Conservation (phyloP, 1,140 invertebrate species). For the Drosophila ananassae region DNA sequence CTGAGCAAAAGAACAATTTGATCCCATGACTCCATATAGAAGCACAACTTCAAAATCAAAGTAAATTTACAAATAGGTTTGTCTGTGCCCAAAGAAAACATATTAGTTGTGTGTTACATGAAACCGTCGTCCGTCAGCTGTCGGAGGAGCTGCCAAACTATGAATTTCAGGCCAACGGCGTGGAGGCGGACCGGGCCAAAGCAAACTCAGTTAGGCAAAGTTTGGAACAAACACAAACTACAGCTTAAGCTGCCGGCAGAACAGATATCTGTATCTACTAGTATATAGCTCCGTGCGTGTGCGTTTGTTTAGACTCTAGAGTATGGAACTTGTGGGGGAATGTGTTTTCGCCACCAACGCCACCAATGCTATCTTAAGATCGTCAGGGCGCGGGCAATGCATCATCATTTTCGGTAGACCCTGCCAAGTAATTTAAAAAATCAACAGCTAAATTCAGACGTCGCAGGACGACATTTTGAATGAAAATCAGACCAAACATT, state of each 20-base stretch:
- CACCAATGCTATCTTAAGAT: slow-evolving; percentile 46
- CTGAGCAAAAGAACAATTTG: background rate
- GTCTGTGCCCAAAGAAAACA: slow-evolving; percentile 64
- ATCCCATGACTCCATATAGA: background rate
- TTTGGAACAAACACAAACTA: slow-evolving; percentile 68
- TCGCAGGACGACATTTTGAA: slow-evolving; percentile 62
- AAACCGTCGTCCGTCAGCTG: slow-evolving; percentile 38
- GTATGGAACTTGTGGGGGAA: slow-evolving; percentile 25
- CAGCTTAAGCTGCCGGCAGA: slow-evolving; percentile 42
- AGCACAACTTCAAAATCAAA: slow-evolving; percentile 2
- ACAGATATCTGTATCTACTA: slow-evolving; percentile 15
- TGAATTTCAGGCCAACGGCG: slow-evolving; percentile 38
- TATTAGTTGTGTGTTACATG: slow-evolving; percentile 72
- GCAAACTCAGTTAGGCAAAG: slow-evolving; percentile 46
- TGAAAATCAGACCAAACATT: slow-evolving; percentile 48
- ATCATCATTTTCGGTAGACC: slow-evolving; percentile 69
- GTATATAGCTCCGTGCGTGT: background rate
- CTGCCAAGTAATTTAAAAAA: slow-evolving; percentile 78
- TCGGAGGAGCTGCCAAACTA: slow-evolving; percentile 51
- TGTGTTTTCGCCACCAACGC: slow-evolving; percentile 47
- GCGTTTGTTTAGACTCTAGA: slow-evolving; percentile 1
- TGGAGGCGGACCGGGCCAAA: slow-evolving; percentile 30
- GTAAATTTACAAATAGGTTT: slow-evolving; percentile 47
- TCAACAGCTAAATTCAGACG: slow-evolving; percentile 64
- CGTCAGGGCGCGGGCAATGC: slow-evolving; percentile 6